These are phyloP conservation scores for Gymnoscopelus braueri DNA, from an alignment of 2,797 vertebrate genomes.

Conservation along the genomic window DNA sequence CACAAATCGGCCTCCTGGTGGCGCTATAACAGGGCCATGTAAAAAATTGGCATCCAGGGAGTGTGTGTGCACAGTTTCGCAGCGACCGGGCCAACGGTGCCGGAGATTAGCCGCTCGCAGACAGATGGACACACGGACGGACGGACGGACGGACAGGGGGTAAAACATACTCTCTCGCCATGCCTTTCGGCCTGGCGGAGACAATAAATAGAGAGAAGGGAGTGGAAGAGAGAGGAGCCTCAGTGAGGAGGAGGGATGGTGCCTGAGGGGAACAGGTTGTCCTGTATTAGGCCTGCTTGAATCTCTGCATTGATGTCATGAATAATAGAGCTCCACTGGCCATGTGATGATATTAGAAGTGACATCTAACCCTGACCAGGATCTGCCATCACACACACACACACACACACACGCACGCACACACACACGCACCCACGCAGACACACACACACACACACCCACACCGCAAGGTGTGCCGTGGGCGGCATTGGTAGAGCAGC, in stretches of 20 bases:
- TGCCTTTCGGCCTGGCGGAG: too few relatives aligned
- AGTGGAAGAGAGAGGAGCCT: conserved; percentile 6
- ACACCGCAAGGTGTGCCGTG: conserved; percentile 1
- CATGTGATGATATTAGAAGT: conserved; percentile 67
- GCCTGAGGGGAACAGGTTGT: conserved; percentile 53
- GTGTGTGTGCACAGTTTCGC: too few relatives aligned
- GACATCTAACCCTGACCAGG: conserved; percentile 64
- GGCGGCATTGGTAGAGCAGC: too few relatives aligned
- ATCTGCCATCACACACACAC: conserved; percentile 30
- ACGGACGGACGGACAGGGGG: too few relatives aligned
- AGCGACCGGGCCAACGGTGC: too few relatives aligned
- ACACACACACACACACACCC: conserved; percentile 8
- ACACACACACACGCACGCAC: conserved; percentile 7
- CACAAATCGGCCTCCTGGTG: too few relatives aligned
- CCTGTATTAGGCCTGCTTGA: conserved; percentile 59
- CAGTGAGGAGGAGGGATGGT: conserved; percentile 17
- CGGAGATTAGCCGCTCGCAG: too few relatives aligned
- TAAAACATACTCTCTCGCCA: too few relatives aligned
- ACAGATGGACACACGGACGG: too few relatives aligned
- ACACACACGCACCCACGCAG: not conserved
- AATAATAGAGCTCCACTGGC: conserved; percentile 68
- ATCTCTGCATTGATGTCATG: conserved; percentile 74
- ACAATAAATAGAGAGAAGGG: conserved; percentile 14
- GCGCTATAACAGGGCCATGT: too few relatives aligned
- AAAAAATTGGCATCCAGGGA: too few relatives aligned